Percentiles rank a stretch among this genome's conserved stretches.
Conservation (phyloP, 2,797 vertebrate species). For the Falco berigora region DNA sequence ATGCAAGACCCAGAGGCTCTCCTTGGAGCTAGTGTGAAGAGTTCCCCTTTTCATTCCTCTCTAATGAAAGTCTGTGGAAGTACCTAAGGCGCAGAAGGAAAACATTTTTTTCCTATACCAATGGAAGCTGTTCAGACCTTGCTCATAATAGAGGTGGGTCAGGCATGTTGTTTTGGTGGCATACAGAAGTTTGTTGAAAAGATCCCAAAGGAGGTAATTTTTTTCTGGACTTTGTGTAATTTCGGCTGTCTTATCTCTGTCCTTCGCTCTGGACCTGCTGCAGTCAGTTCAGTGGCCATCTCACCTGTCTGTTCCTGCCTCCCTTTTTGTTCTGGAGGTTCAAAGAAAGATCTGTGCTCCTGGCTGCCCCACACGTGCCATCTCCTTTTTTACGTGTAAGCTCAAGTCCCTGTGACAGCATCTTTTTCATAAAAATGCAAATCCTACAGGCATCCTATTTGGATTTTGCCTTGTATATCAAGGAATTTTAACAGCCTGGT, state of each 20-base stretch:
- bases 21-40: not conserved
- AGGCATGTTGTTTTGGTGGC: not conserved
- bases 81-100: not conserved
- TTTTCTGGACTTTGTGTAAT: not conserved
- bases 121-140: not conserved
- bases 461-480: not conserved
- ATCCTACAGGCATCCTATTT: not conserved
- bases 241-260: not conserved
- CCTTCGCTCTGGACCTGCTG: not conserved
- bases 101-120: not conserved
- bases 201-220: not conserved
- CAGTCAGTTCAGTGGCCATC: not conserved
- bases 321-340: not conserved
- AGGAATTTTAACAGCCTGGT: not conserved
- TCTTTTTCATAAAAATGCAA: not conserved
- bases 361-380: fast-evolving
- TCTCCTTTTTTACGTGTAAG: not conserved
- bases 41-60: not conserved
- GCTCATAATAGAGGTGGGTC: not conserved
- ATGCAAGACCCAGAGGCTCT: not conserved
- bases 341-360: not conserved
- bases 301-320: not conserved
- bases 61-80: not conserved
- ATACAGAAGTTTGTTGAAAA: not conserved
- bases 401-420: not conserved